Base-by-base conservation (phyloP, 1,140 invertebrate genomes). In the Sitophilus oryzae region DNA sequence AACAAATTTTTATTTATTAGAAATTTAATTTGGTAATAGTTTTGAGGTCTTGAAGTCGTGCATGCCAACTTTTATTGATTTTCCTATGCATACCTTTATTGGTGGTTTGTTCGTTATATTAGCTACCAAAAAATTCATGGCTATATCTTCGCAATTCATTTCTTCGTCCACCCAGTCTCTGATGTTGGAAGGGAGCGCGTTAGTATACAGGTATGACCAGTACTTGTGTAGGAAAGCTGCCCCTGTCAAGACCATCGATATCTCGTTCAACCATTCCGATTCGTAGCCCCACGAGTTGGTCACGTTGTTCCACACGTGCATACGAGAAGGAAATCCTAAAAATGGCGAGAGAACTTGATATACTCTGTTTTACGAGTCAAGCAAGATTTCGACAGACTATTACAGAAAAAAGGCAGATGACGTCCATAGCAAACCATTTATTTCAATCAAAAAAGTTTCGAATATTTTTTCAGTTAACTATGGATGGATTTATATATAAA, bases 131-230 rank as follows among this genome's bases (percentile, higher is more conserved):
- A 95, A 95, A 71, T 95, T 95, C 89, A 95, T 94, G 0, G 91
- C 91, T 61, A 95, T 93, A 65, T 95, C 92, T 74, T 95, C 92
- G 69, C 92, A 95, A 71, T 96, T 96, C 87, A 94, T 94, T 63
- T 89, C 85, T 14, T 87, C 81, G 66, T 95, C 91, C 0, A 95
- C 91, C 87, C 87, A 93, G 37, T 83, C 75, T 45, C 85, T 63
- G 8, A 72, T 60, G 9, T 86, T 82, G 0, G 79, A 77, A 1
- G 90, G 88, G 83, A 93, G 86, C 11, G 81, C 76, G 56, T 85
- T 81, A 11, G 89, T 92, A 68, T 93, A 95, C 68, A 91, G 82
- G 71, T 91, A 89, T 69, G 85, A 92, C 89, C 91, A 95, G 68
- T 85, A 88, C 76, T 93, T 93, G 68, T 95, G 91, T 71, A 93